Evolutionary conservation across 1,140 invertebrate species (phyloP), one percentile per base, ranked within the genome.

Genomic region (Diachasma alloeum): DNA sequence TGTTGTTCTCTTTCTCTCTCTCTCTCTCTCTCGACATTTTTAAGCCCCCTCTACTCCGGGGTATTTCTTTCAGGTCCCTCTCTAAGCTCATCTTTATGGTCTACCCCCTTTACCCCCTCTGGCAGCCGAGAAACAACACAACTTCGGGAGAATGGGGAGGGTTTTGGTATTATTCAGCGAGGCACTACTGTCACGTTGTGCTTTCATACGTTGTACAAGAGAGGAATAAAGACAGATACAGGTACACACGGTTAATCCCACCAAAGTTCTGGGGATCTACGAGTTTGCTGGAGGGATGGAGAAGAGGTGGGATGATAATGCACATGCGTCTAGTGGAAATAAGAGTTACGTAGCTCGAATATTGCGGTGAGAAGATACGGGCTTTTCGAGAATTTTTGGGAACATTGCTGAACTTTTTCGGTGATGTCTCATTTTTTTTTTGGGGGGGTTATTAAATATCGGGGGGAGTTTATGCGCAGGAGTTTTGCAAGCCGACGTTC

Each of bases 31-130:
- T 53, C 68, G 17, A 56, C 48, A 56, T 56, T 59, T 66, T 46
- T 67, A 39, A 44, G 42, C 37, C 79, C 69, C 81, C 77, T 76
- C 68, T 44, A 69, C 72, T 76, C 72, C 39, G 1, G 9, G n/a
- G 9, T 8, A 19, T 56, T 56, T 56, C 48, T 56, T 56, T 56
- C 48, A 56, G 59, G 11, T 24, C 15, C 0, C 19, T 24, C 48
- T 77, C 78, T 78, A 80, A 84, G 80, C 75, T 72, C 82, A 77
- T 85, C 81, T 84, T 85, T 84, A 81, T 76, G 74, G 75, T 71
- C 79, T 67, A 78, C 79, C 82, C 24, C 24, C 59, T 11, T 3
- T 31, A 3, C 31, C 6, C 2, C 31, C 31, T 31, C 31, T 31
- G 31, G 31, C 31, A 31, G 59, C 4, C 24, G 11, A 13, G 59